A percentile compares a stretch with the other conserved stretches of the same genome.
Evolutionary conservation across 1,140 invertebrate genomes (phyloP).

Genomic region (Pteromalus puparum): DNA sequence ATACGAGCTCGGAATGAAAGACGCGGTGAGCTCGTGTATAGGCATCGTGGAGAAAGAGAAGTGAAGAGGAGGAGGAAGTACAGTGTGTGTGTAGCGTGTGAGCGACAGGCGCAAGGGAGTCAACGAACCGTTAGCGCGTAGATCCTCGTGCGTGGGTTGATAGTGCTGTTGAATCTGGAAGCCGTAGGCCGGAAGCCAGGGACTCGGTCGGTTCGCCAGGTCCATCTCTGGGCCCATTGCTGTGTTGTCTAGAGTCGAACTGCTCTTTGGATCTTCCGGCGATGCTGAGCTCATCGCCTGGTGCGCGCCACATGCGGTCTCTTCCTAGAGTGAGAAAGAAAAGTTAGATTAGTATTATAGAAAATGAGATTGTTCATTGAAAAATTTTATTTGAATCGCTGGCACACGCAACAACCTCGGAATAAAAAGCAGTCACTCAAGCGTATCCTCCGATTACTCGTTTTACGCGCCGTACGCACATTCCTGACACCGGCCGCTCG

Average conservation of each 20-base stretch:
- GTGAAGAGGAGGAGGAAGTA: slow-evolving; percentile 33
- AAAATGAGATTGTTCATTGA: no score
- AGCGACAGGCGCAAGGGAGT: slow-evolving; percentile 46
- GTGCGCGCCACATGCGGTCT: slow-evolving; percentile 15
- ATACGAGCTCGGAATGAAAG: slow-evolving; percentile 10
- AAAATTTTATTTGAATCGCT: not conserved
- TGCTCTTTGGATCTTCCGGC: slow-evolving; percentile 32
- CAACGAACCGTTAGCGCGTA: slow-evolving; percentile 72
- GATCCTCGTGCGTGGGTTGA: slow-evolving; percentile 70
- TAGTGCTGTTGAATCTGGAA: slow-evolving; percentile 69
- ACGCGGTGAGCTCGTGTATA: no score
- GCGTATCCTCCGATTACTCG: not conserved
- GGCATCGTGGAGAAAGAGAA: not conserved
- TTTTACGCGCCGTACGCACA: slow-evolving; percentile 7
- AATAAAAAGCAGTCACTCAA: not conserved
- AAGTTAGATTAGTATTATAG: not conserved
- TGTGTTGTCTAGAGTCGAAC: not conserved
- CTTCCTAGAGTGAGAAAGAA: not conserved
- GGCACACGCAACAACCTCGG: not conserved
- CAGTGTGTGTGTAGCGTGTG: not conserved
- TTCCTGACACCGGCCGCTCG: not conserved
- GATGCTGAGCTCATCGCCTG: slow-evolving; percentile 60
- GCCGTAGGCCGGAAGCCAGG: slow-evolving; percentile 74
- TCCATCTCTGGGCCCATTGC: slow-evolving; percentile 61
- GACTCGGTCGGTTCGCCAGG: slow-evolving; percentile 71